Conservation (phyloP, 2,797 vertebrate genomes). For the Lophotriccus pileatus region DNA sequence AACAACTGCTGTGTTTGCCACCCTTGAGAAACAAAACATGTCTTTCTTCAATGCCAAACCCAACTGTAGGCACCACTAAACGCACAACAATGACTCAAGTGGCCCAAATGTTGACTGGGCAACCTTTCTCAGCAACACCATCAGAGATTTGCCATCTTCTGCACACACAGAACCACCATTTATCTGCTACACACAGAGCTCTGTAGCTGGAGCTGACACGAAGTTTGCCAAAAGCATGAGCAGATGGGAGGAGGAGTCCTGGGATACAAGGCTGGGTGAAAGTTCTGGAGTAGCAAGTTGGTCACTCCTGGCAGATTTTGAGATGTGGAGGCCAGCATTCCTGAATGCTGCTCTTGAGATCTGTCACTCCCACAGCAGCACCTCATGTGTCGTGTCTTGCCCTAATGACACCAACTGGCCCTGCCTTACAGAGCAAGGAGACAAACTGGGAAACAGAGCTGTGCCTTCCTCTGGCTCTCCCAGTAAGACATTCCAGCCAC, state of each 20-base stretch:
- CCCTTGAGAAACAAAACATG: background rate
- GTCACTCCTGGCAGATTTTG: background rate
- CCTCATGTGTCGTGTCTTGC: background rate
- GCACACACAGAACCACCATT: background rate
- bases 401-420: background rate
- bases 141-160: background rate
- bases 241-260: background rate
- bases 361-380: background rate
- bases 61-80: background rate
- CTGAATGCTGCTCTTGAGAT: fast-evolving
- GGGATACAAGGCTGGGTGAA: background rate
- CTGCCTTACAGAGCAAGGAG: background rate
- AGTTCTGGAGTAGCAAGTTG: background rate
- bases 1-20: background rate
- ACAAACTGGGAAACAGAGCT: background rate
- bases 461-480: background rate
- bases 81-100: background rate
- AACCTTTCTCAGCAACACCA: background rate
- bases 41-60: background rate
- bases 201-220: background rate
- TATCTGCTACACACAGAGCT: background rate
- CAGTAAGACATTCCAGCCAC: background rate
- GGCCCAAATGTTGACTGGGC: background rate
- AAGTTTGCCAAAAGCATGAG: background rate
- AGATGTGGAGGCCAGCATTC: background rate